Conservation (phyloP, 2,888 invertebrate species). For the Trissoscelio sp. region DNA sequence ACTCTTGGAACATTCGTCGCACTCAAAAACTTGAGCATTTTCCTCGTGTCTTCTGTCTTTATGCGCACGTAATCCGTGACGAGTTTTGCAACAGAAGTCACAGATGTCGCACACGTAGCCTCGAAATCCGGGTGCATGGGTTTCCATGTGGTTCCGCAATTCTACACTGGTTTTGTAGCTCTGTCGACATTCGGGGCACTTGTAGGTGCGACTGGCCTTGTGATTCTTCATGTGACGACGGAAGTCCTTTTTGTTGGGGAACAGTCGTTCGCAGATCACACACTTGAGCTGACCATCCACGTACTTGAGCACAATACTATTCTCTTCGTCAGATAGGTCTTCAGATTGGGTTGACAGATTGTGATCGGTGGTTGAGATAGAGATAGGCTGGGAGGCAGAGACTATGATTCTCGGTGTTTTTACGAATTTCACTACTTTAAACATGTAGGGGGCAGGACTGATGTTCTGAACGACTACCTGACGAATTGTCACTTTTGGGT, state of each 20-base stretch:
- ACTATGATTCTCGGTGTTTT: conserved; percentile 5
- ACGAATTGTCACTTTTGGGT: conserved; percentile 13
- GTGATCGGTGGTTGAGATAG: too few relatives aligned
- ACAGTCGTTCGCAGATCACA: conserved; percentile 74
- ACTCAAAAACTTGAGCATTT: conserved; percentile 30
- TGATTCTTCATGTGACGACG: conserved; percentile 84
- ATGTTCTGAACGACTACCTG: conserved; percentile 15
- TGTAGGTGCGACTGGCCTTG: conserved; percentile 74
- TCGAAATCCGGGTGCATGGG: conserved; percentile 26
- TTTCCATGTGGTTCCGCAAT: conserved; percentile 40
- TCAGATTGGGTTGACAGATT: too few relatives aligned
- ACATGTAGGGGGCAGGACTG: conserved; percentile 1
- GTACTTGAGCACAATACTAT: conserved; percentile 33
- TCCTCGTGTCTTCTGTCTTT: conserved; percentile 43
- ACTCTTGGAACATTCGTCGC: conserved; percentile 58
- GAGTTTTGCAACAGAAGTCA: conserved; percentile 78
- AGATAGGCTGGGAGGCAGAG: neutral
- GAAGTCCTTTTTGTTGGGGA: conserved; percentile 84
- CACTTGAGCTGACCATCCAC: conserved; percentile 39
- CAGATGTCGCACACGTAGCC: conserved; percentile 76
- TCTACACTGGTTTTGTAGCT: conserved; percentile 45
- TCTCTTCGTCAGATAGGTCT: conserved; percentile 25
- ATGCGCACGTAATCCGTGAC: conserved; percentile 75
- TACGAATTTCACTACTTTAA: conserved; percentile 24
- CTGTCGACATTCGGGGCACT: conserved; percentile 31